Evolutionary conservation across 2,797 vertebrate species (phyloP), one percentile per base, ranked within the genome.

Genomic region (Sebastes matsubarae): DNA sequence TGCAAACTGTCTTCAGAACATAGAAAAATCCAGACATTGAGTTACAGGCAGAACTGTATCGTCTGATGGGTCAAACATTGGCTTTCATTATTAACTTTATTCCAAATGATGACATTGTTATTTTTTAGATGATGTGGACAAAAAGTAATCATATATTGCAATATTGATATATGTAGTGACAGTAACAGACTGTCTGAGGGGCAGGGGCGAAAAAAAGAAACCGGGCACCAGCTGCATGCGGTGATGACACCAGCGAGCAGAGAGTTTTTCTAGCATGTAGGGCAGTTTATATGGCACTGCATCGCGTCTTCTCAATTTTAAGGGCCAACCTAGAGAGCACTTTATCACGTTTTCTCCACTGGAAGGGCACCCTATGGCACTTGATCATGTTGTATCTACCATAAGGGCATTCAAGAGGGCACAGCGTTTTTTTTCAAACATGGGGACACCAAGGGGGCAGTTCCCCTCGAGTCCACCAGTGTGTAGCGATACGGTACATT

Each of bases 211-310:
- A 27, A 58, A 1, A 22, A 54, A 25, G 0, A 25, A 27, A 58
- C 38, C 12, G 11, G 55, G 22, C 22, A 25, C 34, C 34, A 36
- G 34, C 34, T 36, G 34, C 34, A 36, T 36, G 34, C 34, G 2
- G 34, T 36, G 34, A 2, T 36, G 34, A 36, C 34, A 12, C 24
- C 12, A 24, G 55, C 24, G 50, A 8, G 18, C 46, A 52, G 46
- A 52, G 8, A 20, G 18, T 52, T 4, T 20, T 52, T 52, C 6
- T 20, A 52, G 46, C 3, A 38, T 38, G 36, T 38, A 38, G 36
- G 13, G 36, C 36, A 38, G 13, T 38, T 38, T 0, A 38, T 38
- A 38, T 36, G 34, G 0, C 34, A 36, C 11, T 0, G 0, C 34
- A 2, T 36, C 34, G 11, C 34, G 4, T 36, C 34, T 36, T 36